Evolutionary conservation across 2,888 invertebrate genomes (phyloP), one percentile per base, ranked within the genome.

Genomic region (Mechanitis mazaeus): DNA sequence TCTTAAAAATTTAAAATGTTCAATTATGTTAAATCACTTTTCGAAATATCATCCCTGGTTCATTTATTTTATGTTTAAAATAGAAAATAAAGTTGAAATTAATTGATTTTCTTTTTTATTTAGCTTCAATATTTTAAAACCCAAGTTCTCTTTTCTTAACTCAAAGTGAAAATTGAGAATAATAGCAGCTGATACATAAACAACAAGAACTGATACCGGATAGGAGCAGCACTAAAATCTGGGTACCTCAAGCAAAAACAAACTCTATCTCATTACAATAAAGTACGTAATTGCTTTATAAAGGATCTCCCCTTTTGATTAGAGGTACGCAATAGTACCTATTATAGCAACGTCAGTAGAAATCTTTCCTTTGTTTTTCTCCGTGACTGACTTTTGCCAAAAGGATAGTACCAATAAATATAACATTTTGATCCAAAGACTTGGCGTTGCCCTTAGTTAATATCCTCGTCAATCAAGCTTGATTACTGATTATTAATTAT

Each of bases 281-380:
- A 9, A 57, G 35, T 45, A n/a, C 38, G 55, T 55, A 55, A 38
- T 61, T 31, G 42, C 12, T 46, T 57, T 42, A 31, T 33, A 12
- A 38, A 54, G 33, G 45, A 3, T 9, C 7, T 60, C 60, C 46
- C 59, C 57, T 63, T 60, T 54, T 53, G 59, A 64, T 55, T 61
- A 55, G 60, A 47, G 55, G 59, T 63, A 55, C 59, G 61, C 66
- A 59, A 61, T 64, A 61, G 64, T 56, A 56, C 58, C 63, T 68
- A 64, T 63, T 68, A 60, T 56, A 63, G 60, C 61, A 63, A 64
- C 66, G 60, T 64, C 66, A 63, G 64, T 66, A 53, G 68, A 65
- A 65, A 65, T 65, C 64, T 66, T 64, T 62, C 64, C 68, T 71
- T 71, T 69, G 69, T 71, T 66, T 69, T 65, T 69, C 67, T 56